phyloP scores from a whole-genome alignment of 2,797 vertebrate species.

The Hozukius guyotensis region DNA sequence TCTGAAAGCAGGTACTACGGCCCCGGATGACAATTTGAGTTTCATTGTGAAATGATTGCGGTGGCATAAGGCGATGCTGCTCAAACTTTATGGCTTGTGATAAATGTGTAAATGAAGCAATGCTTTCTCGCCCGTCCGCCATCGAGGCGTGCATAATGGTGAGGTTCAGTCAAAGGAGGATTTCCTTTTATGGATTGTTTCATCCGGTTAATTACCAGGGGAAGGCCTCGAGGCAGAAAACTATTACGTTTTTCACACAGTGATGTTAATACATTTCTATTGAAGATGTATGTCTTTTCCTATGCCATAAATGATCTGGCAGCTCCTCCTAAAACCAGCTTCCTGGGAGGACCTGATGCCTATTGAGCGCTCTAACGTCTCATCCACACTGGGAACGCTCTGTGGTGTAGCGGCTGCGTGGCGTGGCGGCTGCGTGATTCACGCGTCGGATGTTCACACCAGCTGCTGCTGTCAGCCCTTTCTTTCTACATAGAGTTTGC shows the following conservation, averaged over 20 bases:
- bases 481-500: too few species aligned
- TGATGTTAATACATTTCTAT: constrained; percentile 22
- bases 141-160: constrained; percentile 33
- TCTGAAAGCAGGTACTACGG: not conserved
- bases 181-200: constrained; percentile 51
- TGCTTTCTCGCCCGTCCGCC: constrained; percentile 7
- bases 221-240: constrained; percentile 41
- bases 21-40: not conserved
- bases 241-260: constrained; percentile 32
- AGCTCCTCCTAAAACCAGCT: not conserved
- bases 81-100: constrained; percentile 34
- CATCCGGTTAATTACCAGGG: constrained; percentile 43
- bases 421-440: too few species aligned
- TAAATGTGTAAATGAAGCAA: constrained; percentile 38
- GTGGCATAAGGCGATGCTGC: constrained; percentile 11
- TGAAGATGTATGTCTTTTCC: constrained; percentile 13
- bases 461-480: too few species aligned
- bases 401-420: too few species aligned
- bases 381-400: too few species aligned
- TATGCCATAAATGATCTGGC: constrained; percentile 3
- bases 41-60: constrained; percentile 16
- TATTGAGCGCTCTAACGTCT: too few species aligned
- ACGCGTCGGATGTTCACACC: too few species aligned
- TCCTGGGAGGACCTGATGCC: not conserved
- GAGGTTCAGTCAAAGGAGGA: constrained; percentile 40